These are phyloP conservation scores for Telmatochromis sp. DNA, from an alignment of 2,113 vertebrate species.

Conservation along the genomic window DNA sequence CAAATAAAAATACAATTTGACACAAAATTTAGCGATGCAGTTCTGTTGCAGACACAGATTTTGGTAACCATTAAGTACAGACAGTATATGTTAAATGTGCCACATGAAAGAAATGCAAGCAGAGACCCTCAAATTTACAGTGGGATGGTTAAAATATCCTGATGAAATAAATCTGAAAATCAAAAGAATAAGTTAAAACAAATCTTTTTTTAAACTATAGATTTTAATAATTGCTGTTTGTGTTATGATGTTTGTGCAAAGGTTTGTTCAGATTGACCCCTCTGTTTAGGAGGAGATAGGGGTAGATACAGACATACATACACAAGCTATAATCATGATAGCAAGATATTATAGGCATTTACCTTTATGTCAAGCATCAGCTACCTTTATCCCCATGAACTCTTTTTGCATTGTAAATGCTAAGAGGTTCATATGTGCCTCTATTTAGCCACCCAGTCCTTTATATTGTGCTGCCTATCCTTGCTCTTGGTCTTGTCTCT, in stretches of 20 bases:
- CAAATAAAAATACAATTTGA: neutral
- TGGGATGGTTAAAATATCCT: neutral
- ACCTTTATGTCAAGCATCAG: neutral
- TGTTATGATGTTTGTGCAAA: neutral
- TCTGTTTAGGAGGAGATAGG: neutral
- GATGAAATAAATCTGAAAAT: neutral
- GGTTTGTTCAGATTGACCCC: neutral
- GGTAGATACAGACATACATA: neutral
- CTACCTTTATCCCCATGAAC: neutral
- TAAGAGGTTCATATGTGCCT: neutral
- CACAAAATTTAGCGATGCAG: neutral
- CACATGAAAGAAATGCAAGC: neutral
- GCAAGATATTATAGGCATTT: neutral
- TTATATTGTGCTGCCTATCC: neutral
- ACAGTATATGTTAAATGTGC: neutral
- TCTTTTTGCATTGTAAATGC: neutral
- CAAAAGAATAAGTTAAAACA: neutral
- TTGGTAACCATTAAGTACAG: neutral
- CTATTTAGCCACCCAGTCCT: neutral
- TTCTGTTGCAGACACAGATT: neutral
- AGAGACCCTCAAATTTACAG: neutral
- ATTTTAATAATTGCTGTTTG: neutral
- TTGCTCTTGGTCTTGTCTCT: neutral
- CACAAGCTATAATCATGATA: neutral
- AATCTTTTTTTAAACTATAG: neutral